Evolutionary conservation across 2,113 vertebrate genomes (phyloP).

Genomic region (Halcyon malimbica): DNA sequence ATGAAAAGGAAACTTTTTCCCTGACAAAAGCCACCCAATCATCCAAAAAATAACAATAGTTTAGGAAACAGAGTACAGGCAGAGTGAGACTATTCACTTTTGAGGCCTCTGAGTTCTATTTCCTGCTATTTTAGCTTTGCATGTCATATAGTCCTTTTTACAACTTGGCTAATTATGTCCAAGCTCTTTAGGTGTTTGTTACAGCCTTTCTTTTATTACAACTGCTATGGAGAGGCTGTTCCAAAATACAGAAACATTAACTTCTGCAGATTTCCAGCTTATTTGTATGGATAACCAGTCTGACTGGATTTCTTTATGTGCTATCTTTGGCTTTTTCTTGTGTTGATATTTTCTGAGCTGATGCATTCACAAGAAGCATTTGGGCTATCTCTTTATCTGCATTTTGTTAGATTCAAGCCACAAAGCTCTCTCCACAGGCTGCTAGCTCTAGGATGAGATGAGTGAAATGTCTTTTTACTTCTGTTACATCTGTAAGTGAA

Average conservation of each 20-base stretch:
- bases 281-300: not conserved
- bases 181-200: not conserved
- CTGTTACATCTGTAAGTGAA: not conserved
- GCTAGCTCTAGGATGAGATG: not conserved
- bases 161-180: not conserved
- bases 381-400: not conserved
- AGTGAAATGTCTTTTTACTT: not conserved
- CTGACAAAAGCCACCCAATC: not conserved
- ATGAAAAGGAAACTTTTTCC: not conserved
- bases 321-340: not conserved
- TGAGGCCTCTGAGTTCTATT: not conserved
- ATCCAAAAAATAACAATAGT: not conserved
- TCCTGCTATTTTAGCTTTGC: not conserved
- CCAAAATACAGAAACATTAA: not conserved
- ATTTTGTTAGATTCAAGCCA: not conserved
- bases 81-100: not conserved
- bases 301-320: not conserved
- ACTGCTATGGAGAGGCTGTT: not conserved
- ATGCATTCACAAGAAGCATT: not conserved
- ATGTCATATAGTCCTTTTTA: not conserved
- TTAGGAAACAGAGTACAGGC: not conserved
- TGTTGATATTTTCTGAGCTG: not conserved
- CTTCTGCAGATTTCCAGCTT: not conserved
- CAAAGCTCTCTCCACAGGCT: not conserved
- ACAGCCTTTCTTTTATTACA: not conserved